Evolutionary conservation across 2,888 invertebrate species (phyloP).

Genomic region (Eristalis tenax): DNA sequence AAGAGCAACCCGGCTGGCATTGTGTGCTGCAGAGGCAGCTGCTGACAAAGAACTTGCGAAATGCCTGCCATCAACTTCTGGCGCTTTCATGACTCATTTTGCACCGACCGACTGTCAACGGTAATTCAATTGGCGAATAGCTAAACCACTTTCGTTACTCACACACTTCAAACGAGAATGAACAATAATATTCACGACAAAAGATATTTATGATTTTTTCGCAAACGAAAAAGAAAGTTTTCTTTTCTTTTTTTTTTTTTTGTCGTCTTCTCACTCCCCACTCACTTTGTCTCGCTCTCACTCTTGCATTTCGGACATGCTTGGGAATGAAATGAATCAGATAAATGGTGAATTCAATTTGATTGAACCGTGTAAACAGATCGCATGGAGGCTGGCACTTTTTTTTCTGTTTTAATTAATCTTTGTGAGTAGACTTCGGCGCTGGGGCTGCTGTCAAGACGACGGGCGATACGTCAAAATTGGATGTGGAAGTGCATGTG

Average conservation of each 20-base stretch:
- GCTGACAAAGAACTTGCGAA: constrained; percentile 16
- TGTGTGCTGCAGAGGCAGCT: constrained; percentile 6
- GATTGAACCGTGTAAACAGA: constrained; percentile 49
- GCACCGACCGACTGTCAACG: background rate
- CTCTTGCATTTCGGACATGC: constrained; percentile 35
- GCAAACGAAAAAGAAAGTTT: constrained; percentile 69
- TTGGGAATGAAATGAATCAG: constrained; percentile 43
- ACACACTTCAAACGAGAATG: constrained; percentile 25
- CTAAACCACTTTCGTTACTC: constrained; percentile 57
- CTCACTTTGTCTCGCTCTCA: constrained; percentile 7
- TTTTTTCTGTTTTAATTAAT: constrained; percentile 48
- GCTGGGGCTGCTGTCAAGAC: constrained; percentile 5
- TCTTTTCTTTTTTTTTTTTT: constrained; percentile 27
- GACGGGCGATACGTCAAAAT: constrained; percentile 6
- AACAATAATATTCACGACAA: constrained; percentile 48
- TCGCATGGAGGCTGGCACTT: constrained; percentile 3
- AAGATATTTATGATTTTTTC: constrained; percentile 40
- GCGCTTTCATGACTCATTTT: constrained; percentile 17
- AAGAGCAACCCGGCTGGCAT: constrained; percentile 43
- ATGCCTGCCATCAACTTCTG: constrained; percentile 12
- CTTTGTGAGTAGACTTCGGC: constrained; percentile 11
- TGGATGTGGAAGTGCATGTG: background rate
- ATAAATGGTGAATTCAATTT: constrained; percentile 50
- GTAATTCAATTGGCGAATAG: constrained; percentile 43
- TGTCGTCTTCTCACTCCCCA: background rate